Evolutionary conservation across 1,140 invertebrate species (phyloP), one percentile per base, ranked within the genome.

Genomic region (Leptinotarsa undecemlineata): DNA sequence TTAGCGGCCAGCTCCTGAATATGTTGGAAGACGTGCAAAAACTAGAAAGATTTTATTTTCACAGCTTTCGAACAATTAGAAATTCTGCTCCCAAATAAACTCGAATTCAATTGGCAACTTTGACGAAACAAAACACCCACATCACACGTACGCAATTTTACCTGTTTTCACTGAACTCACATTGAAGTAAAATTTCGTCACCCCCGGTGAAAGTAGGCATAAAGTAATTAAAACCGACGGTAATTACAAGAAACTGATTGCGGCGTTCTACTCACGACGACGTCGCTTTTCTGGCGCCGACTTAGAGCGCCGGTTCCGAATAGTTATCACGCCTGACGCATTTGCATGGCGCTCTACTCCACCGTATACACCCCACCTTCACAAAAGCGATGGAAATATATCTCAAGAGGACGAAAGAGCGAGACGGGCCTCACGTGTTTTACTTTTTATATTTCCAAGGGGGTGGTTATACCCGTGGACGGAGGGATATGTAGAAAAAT

Each of bases 271-370:
- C 47, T 63, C 76, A 77, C 80, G 81, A 81, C 82, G 82, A 82
- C 82, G 82, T 82, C 82, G 81, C 81, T 81, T 77, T 82, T 81
- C 82, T 83, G 82, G 79, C 80, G 82, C 80, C 81, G 79, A 71
- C 73, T 77, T 75, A 76, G 71, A 83, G 80, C 81, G 81, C 79
- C 81, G 82, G 79, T 81, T 73, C 77, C 76, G 77, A 78, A 76
- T 83, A 83, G 82, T 84, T 84, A 84, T 81, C 82, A 84, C 82
- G 81, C 81, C 82, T 80, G 81, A 80, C 82, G 78, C 80, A 84
- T 84, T 84, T 84, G 82, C 82, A 84, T 84, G 82, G 82, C 82
- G 81, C 81, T 79, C 64, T 60, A 19, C 72, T 67, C 66, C 72
- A 76, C 78, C 76, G 79, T 77, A 76, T 74, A 64, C 79, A 80